Conservation (phyloP, 2,888 invertebrate species). For the Aricia artaxerxes region DNA sequence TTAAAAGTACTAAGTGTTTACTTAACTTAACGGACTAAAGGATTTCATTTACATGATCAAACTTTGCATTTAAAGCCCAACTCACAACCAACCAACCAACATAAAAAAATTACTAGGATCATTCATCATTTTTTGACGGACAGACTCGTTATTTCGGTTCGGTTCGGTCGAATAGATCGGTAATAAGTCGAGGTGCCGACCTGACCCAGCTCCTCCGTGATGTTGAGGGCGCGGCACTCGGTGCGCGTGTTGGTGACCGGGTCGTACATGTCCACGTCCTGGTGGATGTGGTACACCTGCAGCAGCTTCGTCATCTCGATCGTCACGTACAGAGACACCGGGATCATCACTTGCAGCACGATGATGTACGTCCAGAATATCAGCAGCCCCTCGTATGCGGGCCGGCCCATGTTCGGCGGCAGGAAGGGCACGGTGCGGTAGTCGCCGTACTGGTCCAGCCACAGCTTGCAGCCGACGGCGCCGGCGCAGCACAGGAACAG, state of each 20-base stretch:
- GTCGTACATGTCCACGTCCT: conserved; percentile 93
- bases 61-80: too few species aligned
- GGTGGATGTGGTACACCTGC: conserved; percentile 97
- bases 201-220: conserved; percentile 98
- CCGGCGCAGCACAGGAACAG: conserved; percentile 94
- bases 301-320: conserved; percentile 97
- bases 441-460: conserved; percentile 83
- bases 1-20: too few species aligned
- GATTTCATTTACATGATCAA: too few species aligned
- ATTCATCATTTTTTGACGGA: too few species aligned
- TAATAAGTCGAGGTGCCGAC: conserved; percentile 53
- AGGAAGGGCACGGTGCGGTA: conserved; percentile 84
- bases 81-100: too few species aligned
- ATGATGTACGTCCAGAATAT: conserved; percentile 98
- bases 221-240: conserved; percentile 95
- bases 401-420: conserved; percentile 81
- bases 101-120: too few species aligned
- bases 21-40: too few species aligned
- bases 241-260: conserved; percentile 86
- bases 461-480: conserved; percentile 93
- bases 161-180: too few species aligned
- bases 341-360: conserved; percentile 98
- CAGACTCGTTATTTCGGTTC: too few species aligned
- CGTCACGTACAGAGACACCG: conserved; percentile 97
- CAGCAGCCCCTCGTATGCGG: conserved; percentile 88